Evolutionary conservation across 2,113 vertebrate genomes (phyloP), one percentile per base, ranked within the genome.

Genomic region (Myotis brandtii): DNA sequence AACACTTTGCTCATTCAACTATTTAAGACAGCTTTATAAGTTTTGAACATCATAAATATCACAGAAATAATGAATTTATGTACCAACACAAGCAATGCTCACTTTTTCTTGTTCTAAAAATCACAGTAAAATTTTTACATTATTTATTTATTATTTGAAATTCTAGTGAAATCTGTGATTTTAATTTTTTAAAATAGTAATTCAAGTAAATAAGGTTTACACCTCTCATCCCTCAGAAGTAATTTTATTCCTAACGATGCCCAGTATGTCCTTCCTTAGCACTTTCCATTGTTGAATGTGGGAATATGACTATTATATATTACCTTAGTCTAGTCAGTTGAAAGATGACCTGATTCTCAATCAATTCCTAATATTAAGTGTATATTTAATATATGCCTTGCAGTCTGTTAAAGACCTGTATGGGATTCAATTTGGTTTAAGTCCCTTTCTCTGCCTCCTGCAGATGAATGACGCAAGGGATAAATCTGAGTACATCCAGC

Each of bases 181-280:
- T 81, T 43, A 94, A 40, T 3, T 82, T 79, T 92, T 97, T 81
- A 6, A 80, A 92, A 64, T 30, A 37, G 43, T 27, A 81, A 10
- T 75, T 92, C 9, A 93, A 69, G 43, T 40, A 66, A 62, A 5
- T 72, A 52, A 25, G 8, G 9, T 94, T 84, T 67, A 43, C 62
- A 40, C 64, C 1, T 80, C 16, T 94, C 30, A 59, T 77, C 5
- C 7, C 8, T 84, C 48, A 73, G 37, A 93, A 77, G 54, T 84
- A 70, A 27, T 75, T 89, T 46, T 52, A 84, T 13, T 92, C 25
- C 0, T 84, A 90, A 46, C 21, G 16, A 32, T 80, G 23, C 64
- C 16, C 18, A 52, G 27, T 76, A 56, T 9, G 5, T 43, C 1
- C 5, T 56, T 91, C 4, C 9, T 16, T 91, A 25, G 77, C 64